phyloP scores from a whole-genome alignment of 2,113 vertebrate species.

The Speoplatyrhinus poulsoni region DNA sequence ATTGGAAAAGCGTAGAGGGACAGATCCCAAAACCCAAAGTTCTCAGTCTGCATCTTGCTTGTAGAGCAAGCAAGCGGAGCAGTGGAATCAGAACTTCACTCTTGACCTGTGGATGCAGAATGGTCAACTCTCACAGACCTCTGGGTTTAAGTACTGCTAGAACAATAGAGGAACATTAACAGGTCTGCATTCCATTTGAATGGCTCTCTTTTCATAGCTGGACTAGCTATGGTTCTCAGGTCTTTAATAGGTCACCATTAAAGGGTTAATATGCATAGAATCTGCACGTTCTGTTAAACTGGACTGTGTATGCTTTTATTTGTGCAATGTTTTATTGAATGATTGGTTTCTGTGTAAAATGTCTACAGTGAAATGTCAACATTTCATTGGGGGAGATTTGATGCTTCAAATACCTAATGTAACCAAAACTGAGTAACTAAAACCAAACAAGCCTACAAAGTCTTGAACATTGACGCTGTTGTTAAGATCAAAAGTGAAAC shows the following conservation, averaged over 20 bases:
- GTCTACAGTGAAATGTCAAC: neutral
- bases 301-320: neutral
- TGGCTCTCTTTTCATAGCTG: neutral
- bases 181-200: neutral
- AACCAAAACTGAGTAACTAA: too few relatives aligned
- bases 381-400: neutral
- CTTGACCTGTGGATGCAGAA: neutral
- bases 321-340: neutral
- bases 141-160: slow-evolving; percentile 13
- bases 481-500: too few relatives aligned
- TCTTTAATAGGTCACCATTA: too few relatives aligned
- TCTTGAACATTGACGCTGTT: too few relatives aligned
- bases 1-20: neutral
- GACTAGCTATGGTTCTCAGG: too few relatives aligned
- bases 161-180: neutral
- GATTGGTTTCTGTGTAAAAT: neutral
- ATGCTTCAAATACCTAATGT: too few relatives aligned
- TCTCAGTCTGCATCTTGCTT: slow-evolving; percentile 29
- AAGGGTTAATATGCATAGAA: neutral
- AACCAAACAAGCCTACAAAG: too few relatives aligned
- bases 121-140: neutral
- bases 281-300: neutral
- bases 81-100: neutral
- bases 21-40: neutral
- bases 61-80: neutral